These are phyloP conservation scores for Jacana jacana DNA, from an alignment of 2,113 vertebrate genomes.

Conservation along the genomic window DNA sequence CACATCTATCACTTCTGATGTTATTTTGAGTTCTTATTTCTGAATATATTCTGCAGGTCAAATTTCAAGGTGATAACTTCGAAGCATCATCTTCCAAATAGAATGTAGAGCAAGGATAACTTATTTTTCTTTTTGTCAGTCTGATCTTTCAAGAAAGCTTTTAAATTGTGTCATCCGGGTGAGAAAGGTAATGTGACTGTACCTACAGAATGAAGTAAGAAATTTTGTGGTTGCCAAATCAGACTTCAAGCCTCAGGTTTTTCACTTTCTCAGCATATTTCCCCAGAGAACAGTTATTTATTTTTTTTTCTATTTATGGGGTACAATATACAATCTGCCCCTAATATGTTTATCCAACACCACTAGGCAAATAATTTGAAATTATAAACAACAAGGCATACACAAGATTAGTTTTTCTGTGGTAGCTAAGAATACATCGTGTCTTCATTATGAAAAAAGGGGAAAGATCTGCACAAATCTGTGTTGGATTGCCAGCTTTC, in stretches of 20 bases:
- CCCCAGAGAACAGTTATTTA: neutral
- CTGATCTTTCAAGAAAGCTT: neutral
- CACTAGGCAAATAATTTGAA: neutral
- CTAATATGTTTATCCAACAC: neutral
- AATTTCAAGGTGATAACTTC: neutral
- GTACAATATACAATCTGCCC: neutral
- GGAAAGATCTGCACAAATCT: neutral
- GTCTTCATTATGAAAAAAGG: neutral
- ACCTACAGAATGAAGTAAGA: neutral
- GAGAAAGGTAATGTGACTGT: neutral
- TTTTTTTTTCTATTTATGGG: neutral
- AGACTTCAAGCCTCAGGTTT: neutral
- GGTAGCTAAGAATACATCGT: neutral
- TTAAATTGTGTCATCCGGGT: neutral
- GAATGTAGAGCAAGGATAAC: neutral
- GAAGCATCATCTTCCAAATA: neutral
- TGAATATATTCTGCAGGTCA: neutral
- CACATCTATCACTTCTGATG: neutral
- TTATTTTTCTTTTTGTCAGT: neutral
- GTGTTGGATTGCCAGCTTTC: neutral
- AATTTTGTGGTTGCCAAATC: neutral
- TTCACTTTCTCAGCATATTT: neutral
- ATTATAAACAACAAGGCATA: neutral
- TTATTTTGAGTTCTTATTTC: neutral
- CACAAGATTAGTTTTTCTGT: neutral